phyloP scores from a whole-genome alignment of 2,888 invertebrate species.

The Acanthoscelides obtectus region DNA sequence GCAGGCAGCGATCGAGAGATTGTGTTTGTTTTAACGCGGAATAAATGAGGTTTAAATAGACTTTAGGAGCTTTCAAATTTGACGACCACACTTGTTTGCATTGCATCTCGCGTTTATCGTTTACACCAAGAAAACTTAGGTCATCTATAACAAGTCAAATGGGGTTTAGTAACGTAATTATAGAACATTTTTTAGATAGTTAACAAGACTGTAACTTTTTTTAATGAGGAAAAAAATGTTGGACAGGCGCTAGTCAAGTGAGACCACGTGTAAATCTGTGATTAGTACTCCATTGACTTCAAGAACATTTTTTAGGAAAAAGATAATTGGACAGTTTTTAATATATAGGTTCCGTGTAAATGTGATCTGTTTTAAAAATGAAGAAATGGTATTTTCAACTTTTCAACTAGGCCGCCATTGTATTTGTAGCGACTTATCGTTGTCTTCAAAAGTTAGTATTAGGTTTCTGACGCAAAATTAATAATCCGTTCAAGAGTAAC shows the following conservation, averaged over 20 bases:
- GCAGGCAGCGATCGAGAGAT: no score
- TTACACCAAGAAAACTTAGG: neutral
- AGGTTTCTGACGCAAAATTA: neutral
- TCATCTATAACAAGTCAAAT: neutral
- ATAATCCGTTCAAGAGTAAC: no score
- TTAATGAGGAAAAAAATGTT: constrained; percentile 19
- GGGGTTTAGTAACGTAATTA: neutral
- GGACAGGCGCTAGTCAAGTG: constrained; percentile 49
- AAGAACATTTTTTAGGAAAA: constrained; percentile 8
- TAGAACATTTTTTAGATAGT: constrained; percentile 3
- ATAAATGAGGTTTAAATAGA: no score
- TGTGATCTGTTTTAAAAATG: constrained; percentile 40
- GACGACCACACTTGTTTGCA: neutral
- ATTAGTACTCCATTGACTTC: constrained; percentile 46
- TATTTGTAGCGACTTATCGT: constrained; percentile 14
- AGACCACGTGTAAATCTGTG: constrained; percentile 47
- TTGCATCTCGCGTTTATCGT: neutral
- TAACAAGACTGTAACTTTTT: constrained; percentile 26
- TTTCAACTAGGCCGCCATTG: constrained; percentile 22
- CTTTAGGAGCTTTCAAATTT: neutral
- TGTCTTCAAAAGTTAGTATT: neutral
- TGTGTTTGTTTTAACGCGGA: no score
- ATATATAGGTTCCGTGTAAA: constrained; percentile 36
- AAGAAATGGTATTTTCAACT: constrained; percentile 23
- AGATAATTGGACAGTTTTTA: constrained; percentile 41